A percentile compares a stretch with the other conserved stretches of the same genome.
Evolutionary conservation across 2,113 vertebrate genomes (phyloP).

Genomic region (Corythoichthys haematopterus): DNA sequence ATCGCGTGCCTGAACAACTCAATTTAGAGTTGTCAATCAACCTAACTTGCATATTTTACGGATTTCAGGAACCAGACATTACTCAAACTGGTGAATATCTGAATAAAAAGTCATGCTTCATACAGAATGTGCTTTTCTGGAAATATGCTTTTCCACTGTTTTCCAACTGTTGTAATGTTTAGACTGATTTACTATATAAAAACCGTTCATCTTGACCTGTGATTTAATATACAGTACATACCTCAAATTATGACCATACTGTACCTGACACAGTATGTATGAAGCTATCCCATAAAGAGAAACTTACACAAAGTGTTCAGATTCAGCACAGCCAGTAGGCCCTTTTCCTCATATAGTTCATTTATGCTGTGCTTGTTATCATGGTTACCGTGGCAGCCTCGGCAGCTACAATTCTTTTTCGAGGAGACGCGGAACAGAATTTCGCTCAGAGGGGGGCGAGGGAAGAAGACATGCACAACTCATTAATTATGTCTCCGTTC

Average conservation of each 20-base stretch:
- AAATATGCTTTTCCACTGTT: background rate
- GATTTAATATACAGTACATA: background rate
- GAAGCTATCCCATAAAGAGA: background rate
- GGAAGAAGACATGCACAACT: slow-evolving; percentile 45
- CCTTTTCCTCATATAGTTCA: slow-evolving; percentile 11
- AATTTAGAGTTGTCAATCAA: too few relatives aligned
- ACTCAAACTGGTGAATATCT: background rate
- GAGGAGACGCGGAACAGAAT: slow-evolving; percentile 41
- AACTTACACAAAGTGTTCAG: background rate
- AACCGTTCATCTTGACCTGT: background rate
- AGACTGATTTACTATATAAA: background rate
- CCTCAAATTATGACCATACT: too few relatives aligned
- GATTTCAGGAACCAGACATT: too few relatives aligned
- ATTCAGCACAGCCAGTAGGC: slow-evolving; percentile 7
- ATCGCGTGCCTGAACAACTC: background rate
- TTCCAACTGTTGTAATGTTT: background rate
- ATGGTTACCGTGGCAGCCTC: slow-evolving; percentile 1
- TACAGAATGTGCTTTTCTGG: background rate
- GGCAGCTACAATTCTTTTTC: slow-evolving; percentile 20
- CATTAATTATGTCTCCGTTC: slow-evolving; percentile 64
- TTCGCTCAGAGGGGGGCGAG: slow-evolving; percentile 39
- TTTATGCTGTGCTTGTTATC: slow-evolving; percentile 29
- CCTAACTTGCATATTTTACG: background rate
- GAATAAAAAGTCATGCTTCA: too few relatives aligned
- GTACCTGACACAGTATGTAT: background rate